Conservation (phyloP, 2,797 vertebrate species). For the Tadarida brasiliensis region DNA sequence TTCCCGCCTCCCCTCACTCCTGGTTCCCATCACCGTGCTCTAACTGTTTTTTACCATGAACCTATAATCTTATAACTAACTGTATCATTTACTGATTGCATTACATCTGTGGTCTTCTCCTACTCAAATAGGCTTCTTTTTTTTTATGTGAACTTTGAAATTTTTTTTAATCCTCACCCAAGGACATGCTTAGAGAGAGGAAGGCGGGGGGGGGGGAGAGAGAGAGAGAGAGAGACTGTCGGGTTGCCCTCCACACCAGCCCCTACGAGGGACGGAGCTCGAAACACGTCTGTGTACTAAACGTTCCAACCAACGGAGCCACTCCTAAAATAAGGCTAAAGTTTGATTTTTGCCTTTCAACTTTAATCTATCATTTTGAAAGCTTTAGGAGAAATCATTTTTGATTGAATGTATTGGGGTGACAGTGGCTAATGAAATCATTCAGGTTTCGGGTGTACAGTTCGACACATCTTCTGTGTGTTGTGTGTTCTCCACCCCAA, state of each 20-base stretch:
- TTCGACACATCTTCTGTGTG: neutral
- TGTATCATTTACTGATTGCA: neutral
- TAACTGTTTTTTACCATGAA: neutral
- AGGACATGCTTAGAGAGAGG: neutral
- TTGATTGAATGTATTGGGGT: neutral
- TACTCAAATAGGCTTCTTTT: neutral
- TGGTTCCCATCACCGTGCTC: neutral
- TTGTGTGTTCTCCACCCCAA: neutral
- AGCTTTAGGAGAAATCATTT: conserved; percentile 26
- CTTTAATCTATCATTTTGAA: neutral
- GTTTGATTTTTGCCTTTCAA: conserved; percentile 25
- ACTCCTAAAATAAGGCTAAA: neutral
- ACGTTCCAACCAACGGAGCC: no score
- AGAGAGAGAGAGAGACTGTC: no score
- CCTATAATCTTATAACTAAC: neutral
- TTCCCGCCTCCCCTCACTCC: neutral
- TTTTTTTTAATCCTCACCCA: no score
- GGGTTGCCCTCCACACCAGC: neutral
- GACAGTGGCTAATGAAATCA: neutral
- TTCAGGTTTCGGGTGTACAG: neutral
- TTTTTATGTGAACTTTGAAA: no score
- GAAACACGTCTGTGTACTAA: neutral
- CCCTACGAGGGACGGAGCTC: neutral
- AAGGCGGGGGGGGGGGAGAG: neutral
- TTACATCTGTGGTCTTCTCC: neutral